phyloP scores from a whole-genome alignment of 2,888 invertebrate genomes.

The Drosophila recens region DNA sequence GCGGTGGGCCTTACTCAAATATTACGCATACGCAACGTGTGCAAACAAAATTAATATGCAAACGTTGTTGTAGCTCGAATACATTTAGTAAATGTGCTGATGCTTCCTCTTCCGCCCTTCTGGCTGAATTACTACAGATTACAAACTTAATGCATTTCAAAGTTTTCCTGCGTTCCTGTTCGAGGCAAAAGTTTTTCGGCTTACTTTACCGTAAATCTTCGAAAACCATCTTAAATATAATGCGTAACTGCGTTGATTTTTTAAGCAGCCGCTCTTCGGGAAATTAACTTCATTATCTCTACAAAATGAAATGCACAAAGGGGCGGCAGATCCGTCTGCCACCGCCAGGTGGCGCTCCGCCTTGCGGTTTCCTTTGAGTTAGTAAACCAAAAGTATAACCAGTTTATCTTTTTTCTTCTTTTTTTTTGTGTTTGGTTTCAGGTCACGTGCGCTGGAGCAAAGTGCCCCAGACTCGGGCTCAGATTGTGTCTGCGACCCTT shows the following conservation, averaged over 20 bases:
- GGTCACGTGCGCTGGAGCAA: constrained; percentile 67
- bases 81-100: constrained; percentile 64
- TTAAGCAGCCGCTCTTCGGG: constrained; percentile 46
- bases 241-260: constrained; percentile 52
- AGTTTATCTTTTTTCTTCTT: constrained; percentile 11
- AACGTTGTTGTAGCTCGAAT: constrained; percentile 58
- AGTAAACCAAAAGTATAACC: constrained; percentile 1
- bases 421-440: constrained; percentile 53
- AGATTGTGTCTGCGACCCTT: constrained; percentile 68
- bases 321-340: constrained; percentile 14
- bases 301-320: constrained; percentile 56
- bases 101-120: constrained; percentile 29
- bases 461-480: constrained; percentile 46
- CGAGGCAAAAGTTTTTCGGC: constrained; percentile 46
- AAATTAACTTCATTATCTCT: constrained; percentile 75
- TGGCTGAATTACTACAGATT: constrained; percentile 59
- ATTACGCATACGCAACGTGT: constrained; percentile 47
- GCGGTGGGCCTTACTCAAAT: constrained; percentile 42
- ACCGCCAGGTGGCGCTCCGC: constrained; percentile 23
- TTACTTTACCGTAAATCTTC: constrained; percentile 56
- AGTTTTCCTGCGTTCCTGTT: constrained; percentile 46
- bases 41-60: constrained; percentile 71
- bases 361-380: constrained; percentile 47
- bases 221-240: constrained; percentile 57
- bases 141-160: constrained; percentile 73